phyloP scores from a whole-genome alignment of 1,140 invertebrate genomes.

The Zaprionus gabonicus region DNA sequence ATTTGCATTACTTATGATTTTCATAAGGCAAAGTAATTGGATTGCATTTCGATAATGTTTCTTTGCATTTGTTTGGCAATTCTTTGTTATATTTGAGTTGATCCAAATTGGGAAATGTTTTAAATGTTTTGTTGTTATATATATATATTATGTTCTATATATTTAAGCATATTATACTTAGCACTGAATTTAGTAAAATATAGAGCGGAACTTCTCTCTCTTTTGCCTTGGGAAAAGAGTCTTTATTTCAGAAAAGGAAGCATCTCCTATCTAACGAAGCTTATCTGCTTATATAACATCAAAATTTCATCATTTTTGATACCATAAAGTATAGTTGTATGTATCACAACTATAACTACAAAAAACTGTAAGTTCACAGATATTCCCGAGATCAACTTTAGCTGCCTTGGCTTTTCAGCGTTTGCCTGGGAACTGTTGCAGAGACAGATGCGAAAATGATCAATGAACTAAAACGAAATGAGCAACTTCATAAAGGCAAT shows the following conservation, averaged over 20 bases:
- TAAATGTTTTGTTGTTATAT: background rate
- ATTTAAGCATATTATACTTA: too few species aligned
- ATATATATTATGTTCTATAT: too few species aligned
- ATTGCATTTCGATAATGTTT: background rate
- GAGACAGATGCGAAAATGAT: slow-evolving; percentile 4
- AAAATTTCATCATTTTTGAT: too few species aligned
- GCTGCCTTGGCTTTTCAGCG: background rate
- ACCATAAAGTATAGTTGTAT: too few species aligned
- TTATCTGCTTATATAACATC: too few species aligned
- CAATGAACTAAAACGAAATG: slow-evolving; percentile 39
- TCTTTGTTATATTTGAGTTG: background rate
- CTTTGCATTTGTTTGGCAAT: background rate
- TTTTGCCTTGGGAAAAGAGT: too few species aligned
- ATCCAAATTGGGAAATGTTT: background rate
- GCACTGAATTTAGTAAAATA: too few species aligned
- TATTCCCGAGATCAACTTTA: background rate
- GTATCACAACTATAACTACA: too few species aligned
- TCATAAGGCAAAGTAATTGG: background rate
- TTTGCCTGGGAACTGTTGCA: slow-evolving; percentile 4
- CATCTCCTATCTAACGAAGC: too few species aligned
- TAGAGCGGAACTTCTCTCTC: too few species aligned
- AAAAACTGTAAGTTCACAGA: background rate
- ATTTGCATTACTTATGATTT: background rate
- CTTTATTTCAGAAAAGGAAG: too few species aligned
- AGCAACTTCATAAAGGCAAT: slow-evolving; percentile 53